These are phyloP conservation scores for Coracopsis vasa DNA, from an alignment of 2,113 vertebrate genomes.

Conservation along the genomic window DNA sequence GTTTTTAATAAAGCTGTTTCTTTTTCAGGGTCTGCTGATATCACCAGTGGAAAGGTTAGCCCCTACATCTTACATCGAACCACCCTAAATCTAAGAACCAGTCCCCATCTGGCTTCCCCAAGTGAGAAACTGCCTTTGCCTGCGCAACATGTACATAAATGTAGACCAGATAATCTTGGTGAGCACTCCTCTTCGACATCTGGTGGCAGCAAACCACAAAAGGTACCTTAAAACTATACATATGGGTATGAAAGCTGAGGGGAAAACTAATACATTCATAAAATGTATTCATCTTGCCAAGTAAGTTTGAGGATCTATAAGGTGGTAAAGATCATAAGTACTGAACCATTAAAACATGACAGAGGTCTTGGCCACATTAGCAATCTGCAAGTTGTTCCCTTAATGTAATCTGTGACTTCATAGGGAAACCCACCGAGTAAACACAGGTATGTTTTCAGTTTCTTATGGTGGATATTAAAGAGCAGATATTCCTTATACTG, in stretches of 20 bases:
- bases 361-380: not conserved
- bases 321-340: not conserved
- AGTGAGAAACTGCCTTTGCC: slow-evolving; percentile 29
- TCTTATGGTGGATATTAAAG: not conserved
- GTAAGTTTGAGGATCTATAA: not conserved
- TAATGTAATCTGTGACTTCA: not conserved
- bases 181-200: slow-evolving; percentile 55
- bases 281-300: not conserved
- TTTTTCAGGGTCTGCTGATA: slow-evolving; percentile 83
- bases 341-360: not conserved
- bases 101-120: slow-evolving; percentile 66
- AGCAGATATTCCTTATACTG: not conserved
- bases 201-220: slow-evolving; percentile 79
- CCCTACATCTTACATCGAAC: slow-evolving; percentile 81
- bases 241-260: not conserved
- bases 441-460: not conserved
- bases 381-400: not conserved
- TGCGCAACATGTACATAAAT: not conserved
- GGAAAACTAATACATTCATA: not conserved
- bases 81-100: slow-evolving; percentile 72
- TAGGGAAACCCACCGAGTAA: not conserved
- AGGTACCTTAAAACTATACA: slow-evolving; percentile 52
- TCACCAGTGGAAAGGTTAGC: slow-evolving; percentile 78
- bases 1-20: not conserved
- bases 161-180: slow-evolving; percentile 32